These are phyloP conservation scores for Epicampocera succincta DNA, from an alignment of 2,888 invertebrate species.

Conservation along the genomic window DNA sequence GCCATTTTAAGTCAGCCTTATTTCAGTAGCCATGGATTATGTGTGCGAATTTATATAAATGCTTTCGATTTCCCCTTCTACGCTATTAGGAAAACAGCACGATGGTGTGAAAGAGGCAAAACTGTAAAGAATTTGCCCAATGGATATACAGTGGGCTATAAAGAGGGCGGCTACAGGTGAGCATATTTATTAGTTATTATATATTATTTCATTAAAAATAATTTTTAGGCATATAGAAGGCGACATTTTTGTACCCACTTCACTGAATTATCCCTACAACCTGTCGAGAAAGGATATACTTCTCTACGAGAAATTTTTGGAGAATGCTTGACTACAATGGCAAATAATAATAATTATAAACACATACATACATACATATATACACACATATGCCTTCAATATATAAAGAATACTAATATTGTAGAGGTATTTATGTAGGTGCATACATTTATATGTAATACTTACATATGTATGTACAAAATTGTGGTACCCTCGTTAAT, in stretches of 20 bases:
- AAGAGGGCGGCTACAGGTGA: slow-evolving; percentile 71
- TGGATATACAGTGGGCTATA: slow-evolving; percentile 79
- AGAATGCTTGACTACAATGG: slow-evolving; percentile 24
- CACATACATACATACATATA: no score
- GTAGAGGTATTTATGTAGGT: no score
- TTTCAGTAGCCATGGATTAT: slow-evolving; percentile 78
- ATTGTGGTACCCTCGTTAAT: no score
- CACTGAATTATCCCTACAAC: slow-evolving; percentile 77
- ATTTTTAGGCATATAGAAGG: slow-evolving; percentile 75
- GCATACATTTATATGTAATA: no score
- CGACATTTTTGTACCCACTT: slow-evolving; percentile 78
- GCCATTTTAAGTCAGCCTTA: slow-evolving; percentile 76
- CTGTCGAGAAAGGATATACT: slow-evolving; percentile 76
- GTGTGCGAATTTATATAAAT: slow-evolving; percentile 79
- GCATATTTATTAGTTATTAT: slow-evolving; percentile 11
- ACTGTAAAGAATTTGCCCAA: slow-evolving; percentile 74
- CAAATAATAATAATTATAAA: no score
- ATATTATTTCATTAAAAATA: not conserved
- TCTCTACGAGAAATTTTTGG: slow-evolving; percentile 54
- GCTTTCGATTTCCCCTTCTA: slow-evolving; percentile 80
- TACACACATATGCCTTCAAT: not conserved
- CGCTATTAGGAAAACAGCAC: slow-evolving; percentile 74
- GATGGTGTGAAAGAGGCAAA: slow-evolving; percentile 73
- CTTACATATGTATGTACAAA: no score
- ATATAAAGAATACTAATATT: not conserved